Percentiles rank a stretch among this genome's conserved stretches.
phyloP scores from a whole-genome alignment of 1,140 invertebrate genomes.

The Macrobrachium nipponense region DNA sequence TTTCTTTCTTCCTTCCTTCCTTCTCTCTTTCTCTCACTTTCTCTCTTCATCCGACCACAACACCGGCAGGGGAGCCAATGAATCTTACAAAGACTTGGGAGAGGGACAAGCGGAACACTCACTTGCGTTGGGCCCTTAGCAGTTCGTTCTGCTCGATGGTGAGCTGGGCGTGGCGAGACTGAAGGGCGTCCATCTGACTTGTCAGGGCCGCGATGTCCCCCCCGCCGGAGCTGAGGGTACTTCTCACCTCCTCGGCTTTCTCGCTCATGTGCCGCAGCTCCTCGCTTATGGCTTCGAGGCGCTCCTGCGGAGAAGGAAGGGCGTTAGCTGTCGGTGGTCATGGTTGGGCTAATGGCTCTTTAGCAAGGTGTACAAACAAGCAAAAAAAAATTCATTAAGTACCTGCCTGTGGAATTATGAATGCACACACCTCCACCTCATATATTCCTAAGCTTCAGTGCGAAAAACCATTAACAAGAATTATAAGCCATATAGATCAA shows the following conservation, averaged over 20 bases:
- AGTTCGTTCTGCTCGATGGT: constrained; percentile 73
- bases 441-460: no score
- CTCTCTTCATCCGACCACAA: background rate
- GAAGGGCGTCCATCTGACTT: constrained; percentile 71
- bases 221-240: constrained; percentile 51
- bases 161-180: constrained; percentile 70
- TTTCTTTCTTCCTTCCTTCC: no score
- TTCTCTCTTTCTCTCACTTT: no score
- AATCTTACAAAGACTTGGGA: background rate
- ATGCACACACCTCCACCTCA: no score
- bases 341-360: background rate
- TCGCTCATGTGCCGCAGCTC: constrained; percentile 70
- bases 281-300: constrained; percentile 71
- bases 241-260: constrained; percentile 71
- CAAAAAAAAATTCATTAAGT: constrained; percentile 17
- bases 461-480: no score
- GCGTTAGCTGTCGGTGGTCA: background rate
- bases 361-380: no score
- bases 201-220: constrained; percentile 65
- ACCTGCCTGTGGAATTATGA: no score
- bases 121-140: constrained; percentile 68
- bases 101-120: constrained; percentile 7
- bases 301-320: constrained; percentile 68
- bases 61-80: background rate
- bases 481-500: no score